phyloP scores from a whole-genome alignment of 1,140 invertebrate species.

The Pararge aegeria region DNA sequence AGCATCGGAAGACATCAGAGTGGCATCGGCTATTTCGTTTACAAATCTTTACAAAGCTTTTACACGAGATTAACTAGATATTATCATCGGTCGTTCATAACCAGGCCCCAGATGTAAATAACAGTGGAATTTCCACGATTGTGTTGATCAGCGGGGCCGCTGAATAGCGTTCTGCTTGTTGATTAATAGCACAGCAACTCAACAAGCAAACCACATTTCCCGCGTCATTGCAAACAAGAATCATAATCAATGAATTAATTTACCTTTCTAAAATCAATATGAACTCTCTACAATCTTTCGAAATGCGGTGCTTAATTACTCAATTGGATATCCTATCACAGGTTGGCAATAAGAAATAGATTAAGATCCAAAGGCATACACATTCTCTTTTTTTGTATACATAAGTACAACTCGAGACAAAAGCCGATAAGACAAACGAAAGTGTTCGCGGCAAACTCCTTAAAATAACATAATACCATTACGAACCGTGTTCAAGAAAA shows the following conservation, averaged over 20 bases:
- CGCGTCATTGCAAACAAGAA: slow-evolving; percentile 31
- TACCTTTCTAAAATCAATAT: slow-evolving; percentile 14
- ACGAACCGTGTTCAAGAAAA: slow-evolving; percentile 3
- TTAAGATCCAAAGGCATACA: background rate
- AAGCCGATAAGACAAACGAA: background rate
- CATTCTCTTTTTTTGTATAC: too few relatives aligned
- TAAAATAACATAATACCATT: slow-evolving; percentile 28
- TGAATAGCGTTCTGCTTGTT: slow-evolving; percentile 35
- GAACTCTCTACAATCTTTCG: slow-evolving; percentile 1
- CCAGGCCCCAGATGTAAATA: slow-evolving; percentile 21
- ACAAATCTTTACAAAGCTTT: background rate
- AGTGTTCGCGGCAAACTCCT: background rate
- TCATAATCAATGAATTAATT: slow-evolving; percentile 21
- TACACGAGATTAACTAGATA: background rate
- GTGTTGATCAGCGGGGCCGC: slow-evolving; percentile 23
- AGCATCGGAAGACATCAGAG: too few relatives aligned
- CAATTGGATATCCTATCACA: background rate
- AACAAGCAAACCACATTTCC: slow-evolving; percentile 31
- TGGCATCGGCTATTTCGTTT: too few relatives aligned
- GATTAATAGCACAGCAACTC: slow-evolving; percentile 33
- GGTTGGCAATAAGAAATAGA: background rate
- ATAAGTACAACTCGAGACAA: background rate
- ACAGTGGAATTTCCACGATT: slow-evolving; percentile 23
- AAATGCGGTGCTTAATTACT: background rate
- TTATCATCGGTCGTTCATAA: background rate